A percentile compares a stretch with the other conserved stretches of the same genome.
These are phyloP conservation scores for Elymnias hypermnestra DNA, from an alignment of 1,140 invertebrate genomes.

Conservation along the genomic window DNA sequence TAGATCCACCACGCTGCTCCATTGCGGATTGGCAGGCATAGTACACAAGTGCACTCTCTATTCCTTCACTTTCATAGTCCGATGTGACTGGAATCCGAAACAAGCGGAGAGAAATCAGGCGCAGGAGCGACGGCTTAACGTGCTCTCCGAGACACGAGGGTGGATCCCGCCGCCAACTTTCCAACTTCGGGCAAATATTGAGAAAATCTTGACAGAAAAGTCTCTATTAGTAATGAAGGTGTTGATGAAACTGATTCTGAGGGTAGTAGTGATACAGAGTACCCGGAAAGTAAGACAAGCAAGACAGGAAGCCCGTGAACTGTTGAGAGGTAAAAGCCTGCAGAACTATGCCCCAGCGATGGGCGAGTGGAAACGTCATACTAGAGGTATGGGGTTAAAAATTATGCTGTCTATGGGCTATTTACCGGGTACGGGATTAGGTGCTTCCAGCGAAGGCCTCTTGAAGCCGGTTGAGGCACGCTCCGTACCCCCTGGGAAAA, in stretches of 20 bases:
- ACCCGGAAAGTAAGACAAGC: constrained; percentile 41
- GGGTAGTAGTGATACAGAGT: constrained; percentile 64
- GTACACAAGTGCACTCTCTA: too few species aligned
- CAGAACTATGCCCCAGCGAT: constrained; percentile 74
- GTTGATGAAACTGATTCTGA: constrained; percentile 68
- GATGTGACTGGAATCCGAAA: too few species aligned
- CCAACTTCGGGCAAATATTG: too few species aligned
- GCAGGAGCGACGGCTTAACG: too few species aligned
- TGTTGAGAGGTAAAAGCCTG: constrained; percentile 47
- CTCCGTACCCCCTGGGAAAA: constrained; percentile 87
- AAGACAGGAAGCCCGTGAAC: constrained; percentile 19
- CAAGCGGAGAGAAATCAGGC: too few species aligned
- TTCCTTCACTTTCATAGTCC: too few species aligned
- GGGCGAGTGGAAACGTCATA: constrained; percentile 92
- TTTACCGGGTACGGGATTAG: constrained; percentile 89
- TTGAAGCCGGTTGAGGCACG: constrained; percentile 89
- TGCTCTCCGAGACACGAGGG: too few species aligned
- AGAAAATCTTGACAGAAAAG: too few species aligned
- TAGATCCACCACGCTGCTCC: too few species aligned
- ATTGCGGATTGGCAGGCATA: too few species aligned
- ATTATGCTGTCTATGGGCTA: constrained; percentile 96
- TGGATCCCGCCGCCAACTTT: too few species aligned
- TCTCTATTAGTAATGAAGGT: too few species aligned
- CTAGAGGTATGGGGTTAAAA: constrained; percentile 93
- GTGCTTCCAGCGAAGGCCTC: constrained; percentile 86